Evolutionary conservation across 2,888 invertebrate genomes (phyloP), one percentile per base, ranked within the genome.

Genomic region (Muscina levida): DNA sequence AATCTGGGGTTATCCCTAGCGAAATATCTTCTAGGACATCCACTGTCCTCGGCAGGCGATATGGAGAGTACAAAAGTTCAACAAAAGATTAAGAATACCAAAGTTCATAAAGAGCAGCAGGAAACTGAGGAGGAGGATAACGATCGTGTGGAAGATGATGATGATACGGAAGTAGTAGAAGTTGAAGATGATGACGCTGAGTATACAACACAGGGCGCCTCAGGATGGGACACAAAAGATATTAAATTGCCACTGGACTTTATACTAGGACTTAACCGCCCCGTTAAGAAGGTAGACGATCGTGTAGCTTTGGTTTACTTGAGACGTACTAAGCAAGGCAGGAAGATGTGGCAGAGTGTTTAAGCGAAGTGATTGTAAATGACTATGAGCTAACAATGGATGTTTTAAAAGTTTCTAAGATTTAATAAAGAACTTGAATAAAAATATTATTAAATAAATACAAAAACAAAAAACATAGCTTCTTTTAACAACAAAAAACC

Each of bases 251-350:
- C 81, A 0, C 26, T 77, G 24, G 74, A 56, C 6, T 31, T 81
- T 53, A 11, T 48, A 1, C 3, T 59, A 1, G 48, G 39, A 0
- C 10, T 26, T 4, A 19, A 59, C 2, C 31, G 59, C 22, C 5
- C 31, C 1, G 0, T 5, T 1, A 46, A 62, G 8, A 81, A 65
- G 8, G 1, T 59, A 0, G 53, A 42, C 10, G 44, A 71, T 0
- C 81, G 77, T 56, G 77, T 74, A 5, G 77, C 81, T 31, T 31
- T 81, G 11, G 46, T 81, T 4, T 81, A 72, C 48, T 62, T 77
- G n/a, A 74, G 37, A 39, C 77, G 71, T 62, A 46, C n/a, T 0
- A 77, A 77, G 42, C 73, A 44, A 11, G 77, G 77, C 2, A 57
- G 79, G 22, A 11, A 59, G 3, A 31, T 31, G n/a, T n/a, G n/a